Conservation (phyloP, 2,797 vertebrate species). For the Eospalax fontanierii region DNA sequence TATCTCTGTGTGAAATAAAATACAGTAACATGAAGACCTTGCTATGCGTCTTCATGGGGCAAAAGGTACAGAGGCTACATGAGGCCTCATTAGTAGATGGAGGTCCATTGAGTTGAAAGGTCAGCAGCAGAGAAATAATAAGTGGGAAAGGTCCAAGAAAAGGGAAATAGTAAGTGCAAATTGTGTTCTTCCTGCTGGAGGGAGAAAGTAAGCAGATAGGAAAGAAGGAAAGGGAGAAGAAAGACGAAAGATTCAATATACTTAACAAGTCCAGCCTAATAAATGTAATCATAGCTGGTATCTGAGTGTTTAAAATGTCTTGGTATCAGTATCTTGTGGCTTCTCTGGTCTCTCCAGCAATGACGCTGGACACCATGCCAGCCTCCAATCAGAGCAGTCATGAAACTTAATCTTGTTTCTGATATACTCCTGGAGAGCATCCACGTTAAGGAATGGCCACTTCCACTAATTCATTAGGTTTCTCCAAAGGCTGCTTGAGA, state of each 20-base stretch:
- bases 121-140: too few species aligned
- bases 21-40: constrained; percentile 17
- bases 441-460: background rate
- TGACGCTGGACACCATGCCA: background rate
- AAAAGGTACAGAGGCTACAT: background rate
- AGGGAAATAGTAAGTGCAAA: background rate
- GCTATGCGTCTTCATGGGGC: background rate
- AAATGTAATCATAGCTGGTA: background rate
- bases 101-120: background rate
- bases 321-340: background rate
- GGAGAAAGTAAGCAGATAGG: fast-evolving
- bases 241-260: background rate
- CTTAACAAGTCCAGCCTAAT: background rate
- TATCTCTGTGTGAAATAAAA: constrained; percentile 65
- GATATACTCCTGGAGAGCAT: background rate
- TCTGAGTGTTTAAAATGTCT: background rate
- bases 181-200: background rate
- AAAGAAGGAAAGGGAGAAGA: too few species aligned
- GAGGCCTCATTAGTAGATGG: background rate
- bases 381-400: background rate
- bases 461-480: background rate
- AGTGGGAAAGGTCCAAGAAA: too few species aligned
- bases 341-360: background rate
- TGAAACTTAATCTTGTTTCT: background rate
- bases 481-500: background rate